A percentile compares a stretch with the other conserved stretches of the same genome.
Evolutionary conservation across 2,888 invertebrate species (phyloP).

Genomic region (Actias luna): DNA sequence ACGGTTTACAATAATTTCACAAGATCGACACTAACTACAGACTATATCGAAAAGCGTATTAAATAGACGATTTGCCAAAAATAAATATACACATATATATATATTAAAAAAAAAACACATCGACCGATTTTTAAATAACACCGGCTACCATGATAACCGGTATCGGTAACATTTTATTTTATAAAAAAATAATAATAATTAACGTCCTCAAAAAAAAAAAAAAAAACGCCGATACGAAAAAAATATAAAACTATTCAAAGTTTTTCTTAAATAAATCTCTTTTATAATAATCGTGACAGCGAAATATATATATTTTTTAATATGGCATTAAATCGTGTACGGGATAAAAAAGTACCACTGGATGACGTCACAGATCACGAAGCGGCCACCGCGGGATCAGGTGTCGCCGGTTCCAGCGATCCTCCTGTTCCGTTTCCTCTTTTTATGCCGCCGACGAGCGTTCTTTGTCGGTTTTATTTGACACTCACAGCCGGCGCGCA

Average conservation of each 20-base stretch:
- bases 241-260: neutral
- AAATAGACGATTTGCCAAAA: conserved; percentile 29
- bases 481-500: conserved; percentile 93
- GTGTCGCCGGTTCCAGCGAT: conserved; percentile 63
- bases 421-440: conserved; percentile 59
- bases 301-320: neutral
- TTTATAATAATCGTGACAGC: neutral
- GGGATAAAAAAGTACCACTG: conserved; percentile 67
- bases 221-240: neutral
- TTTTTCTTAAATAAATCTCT: conserved; percentile 6
- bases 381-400: conserved; percentile 48
- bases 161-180: conserved; percentile 27
- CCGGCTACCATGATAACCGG: conserved; percentile 22
- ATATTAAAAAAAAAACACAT: conserved; percentile 7
- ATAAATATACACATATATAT: conserved; percentile 15
- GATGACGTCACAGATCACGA: conserved; percentile 45
- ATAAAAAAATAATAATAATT: conserved; percentile 20
- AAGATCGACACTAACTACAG: conserved; percentile 53
- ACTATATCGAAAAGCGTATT: conserved; percentile 70
- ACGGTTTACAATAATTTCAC: conserved; percentile 41
- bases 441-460: conserved; percentile 56
- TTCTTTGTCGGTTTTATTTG: conserved; percentile 84
- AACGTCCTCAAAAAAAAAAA: neutral
- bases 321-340: conserved; percentile 33
- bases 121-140: conserved; percentile 26